Conservation (phyloP, 37 sponge, comb jelly and placozoan species). For the Eunapius fragilis region DNA sequence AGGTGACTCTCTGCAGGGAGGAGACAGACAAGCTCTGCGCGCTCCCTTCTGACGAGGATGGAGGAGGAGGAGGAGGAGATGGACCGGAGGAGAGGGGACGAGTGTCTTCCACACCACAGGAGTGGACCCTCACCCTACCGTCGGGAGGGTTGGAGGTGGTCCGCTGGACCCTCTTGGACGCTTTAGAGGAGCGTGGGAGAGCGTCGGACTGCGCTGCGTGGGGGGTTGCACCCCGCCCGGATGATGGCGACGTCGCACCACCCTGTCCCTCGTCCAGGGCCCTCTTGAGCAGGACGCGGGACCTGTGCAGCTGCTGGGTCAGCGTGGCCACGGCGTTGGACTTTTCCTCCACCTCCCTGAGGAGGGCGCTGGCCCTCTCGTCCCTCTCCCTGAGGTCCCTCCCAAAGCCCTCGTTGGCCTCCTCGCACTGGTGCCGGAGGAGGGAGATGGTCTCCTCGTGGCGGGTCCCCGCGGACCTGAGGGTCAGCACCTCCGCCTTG, state of each 20-base stretch:
- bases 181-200: neutral
- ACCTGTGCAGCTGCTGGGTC: conserved; percentile 55
- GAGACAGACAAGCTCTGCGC: neutral
- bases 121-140: neutral
- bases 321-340: conserved; percentile 44
- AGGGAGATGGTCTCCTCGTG: conserved; percentile 31
- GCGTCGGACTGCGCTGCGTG: neutral
- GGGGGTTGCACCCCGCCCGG: neutral
- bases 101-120: neutral
- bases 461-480: conserved; percentile 26
- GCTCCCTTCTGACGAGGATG: neutral
- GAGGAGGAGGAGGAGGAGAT: neutral
- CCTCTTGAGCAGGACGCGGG: conserved; percentile 1
- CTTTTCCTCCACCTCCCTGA: conserved; percentile 49
- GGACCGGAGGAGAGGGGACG: too few relatives aligned
- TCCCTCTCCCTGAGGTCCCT: conserved; percentile 31
- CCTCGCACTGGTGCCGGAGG: conserved; percentile 38
- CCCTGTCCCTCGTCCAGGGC: conserved; percentile 19
- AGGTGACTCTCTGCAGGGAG: neutral
- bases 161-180: neutral
- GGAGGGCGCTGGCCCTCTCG: neutral
- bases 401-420: neutral
- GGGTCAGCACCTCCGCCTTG: conserved; percentile 31
- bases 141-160: neutral
- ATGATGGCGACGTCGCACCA: neutral